phyloP scores from a whole-genome alignment of 2,797 vertebrate genomes.

The Sylvilagus floridanus region DNA sequence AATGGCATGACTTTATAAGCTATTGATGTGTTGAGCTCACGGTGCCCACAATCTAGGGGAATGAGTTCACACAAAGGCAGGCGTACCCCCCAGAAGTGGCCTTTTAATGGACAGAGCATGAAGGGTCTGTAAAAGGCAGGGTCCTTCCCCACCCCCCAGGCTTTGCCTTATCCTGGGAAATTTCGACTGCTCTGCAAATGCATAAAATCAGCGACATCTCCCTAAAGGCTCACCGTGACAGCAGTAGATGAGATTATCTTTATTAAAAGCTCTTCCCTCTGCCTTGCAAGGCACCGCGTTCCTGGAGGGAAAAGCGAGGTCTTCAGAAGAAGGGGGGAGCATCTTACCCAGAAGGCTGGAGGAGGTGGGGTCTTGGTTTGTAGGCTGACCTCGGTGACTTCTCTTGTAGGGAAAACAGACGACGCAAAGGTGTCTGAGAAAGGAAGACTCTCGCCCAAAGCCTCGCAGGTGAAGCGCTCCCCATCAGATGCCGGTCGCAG shows the following conservation, averaged over 20 bases:
- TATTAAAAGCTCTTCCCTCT: conserved; percentile 37
- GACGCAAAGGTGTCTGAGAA: conserved; percentile 98
- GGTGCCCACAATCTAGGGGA: not conserved
- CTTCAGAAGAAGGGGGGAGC: not conserved
- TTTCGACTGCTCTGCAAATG: conserved; percentile 51
- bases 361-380: not conserved
- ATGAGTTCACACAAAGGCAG: not conserved
- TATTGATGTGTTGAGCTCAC: not conserved
- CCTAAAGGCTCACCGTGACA: conserved; percentile 29
- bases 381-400: conserved; percentile 58
- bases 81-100: not conserved
- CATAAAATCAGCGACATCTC: not conserved
- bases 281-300: not conserved
- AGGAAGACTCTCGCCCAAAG: conserved; percentile 93
- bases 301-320: not conserved
- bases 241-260: conserved; percentile 6
- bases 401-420: conserved; percentile 94
- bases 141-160: not conserved
- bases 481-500: conserved; percentile 95
- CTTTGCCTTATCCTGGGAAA: conserved; percentile 16
- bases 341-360: not conserved
- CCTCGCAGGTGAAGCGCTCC: conserved; percentile 94
- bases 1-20: not conserved
- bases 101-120: not conserved
- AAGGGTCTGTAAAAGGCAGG: not conserved